These are phyloP conservation scores for human (Homo sapiens) DNA, from an alignment of 2,113 vertebrate species.

Conservation along the genomic window DNA sequence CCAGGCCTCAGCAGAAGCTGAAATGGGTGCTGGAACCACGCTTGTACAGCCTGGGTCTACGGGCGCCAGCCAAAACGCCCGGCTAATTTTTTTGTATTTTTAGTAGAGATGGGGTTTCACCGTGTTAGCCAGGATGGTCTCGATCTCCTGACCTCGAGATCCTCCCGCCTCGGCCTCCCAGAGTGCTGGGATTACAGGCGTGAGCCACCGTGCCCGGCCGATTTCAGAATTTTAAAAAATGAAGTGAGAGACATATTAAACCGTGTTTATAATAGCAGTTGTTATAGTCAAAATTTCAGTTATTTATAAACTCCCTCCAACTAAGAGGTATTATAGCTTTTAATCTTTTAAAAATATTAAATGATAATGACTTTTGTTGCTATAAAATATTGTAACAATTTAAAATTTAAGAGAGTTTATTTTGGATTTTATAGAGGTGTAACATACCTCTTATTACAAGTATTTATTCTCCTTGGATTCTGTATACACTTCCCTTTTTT, in stretches of 20 bases:
- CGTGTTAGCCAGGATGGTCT: no score
- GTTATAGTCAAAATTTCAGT: background rate
- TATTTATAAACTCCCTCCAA: background rate
- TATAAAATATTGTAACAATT: background rate
- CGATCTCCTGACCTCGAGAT: no score
- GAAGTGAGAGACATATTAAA: background rate
- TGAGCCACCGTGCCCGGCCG: no score
- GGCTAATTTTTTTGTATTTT: no score
- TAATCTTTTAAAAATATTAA: background rate
- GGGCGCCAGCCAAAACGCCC: fast-evolving
- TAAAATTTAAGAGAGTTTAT: background rate
- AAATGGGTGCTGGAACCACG: no score
- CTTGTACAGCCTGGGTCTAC: no score
- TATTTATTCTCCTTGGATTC: background rate
- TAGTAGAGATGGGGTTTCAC: no score
- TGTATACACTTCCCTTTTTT: background rate
- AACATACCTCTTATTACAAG: background rate
- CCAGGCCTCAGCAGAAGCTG: no score
- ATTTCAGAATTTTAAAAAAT: background rate
- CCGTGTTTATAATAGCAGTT: background rate
- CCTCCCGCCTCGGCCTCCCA: no score
- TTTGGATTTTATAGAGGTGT: background rate
- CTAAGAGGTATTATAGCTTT: background rate
- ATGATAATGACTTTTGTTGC: background rate
- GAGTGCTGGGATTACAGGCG: no score